Conservation (phyloP, 2,797 vertebrate species). For the Scomberomorus guttatus region DNA sequence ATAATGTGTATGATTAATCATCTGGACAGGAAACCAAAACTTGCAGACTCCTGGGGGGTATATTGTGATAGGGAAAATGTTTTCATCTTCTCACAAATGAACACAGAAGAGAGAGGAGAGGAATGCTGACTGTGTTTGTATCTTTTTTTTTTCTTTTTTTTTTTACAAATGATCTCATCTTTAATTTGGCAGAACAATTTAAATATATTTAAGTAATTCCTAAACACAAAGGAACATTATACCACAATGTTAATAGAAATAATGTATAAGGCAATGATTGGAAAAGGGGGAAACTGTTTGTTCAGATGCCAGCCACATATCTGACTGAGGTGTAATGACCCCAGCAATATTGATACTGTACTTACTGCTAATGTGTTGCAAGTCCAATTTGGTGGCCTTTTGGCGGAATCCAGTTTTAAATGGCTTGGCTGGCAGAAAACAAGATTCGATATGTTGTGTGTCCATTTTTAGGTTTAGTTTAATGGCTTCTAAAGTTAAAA, state of each 20-base stretch:
- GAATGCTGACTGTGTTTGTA: slow-evolving; percentile 1
- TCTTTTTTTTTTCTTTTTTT: slow-evolving; percentile 3
- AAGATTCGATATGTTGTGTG: slow-evolving; percentile 13
- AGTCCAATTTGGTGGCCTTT: slow-evolving; percentile 24
- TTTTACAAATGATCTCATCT: not conserved
- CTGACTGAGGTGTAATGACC: slow-evolving; percentile 16
- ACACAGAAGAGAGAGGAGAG: slow-evolving; percentile 10
- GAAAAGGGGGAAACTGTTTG: not conserved
- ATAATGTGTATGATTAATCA: slow-evolving; percentile 83
- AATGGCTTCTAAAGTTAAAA: slow-evolving; percentile 29
- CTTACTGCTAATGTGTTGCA: slow-evolving; percentile 44
- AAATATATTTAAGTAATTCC: not conserved
- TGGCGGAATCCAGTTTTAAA: slow-evolving; percentile 28
- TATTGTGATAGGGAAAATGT: slow-evolving; percentile 46
- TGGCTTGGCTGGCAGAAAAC: slow-evolving; percentile 26
- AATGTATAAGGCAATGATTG: slow-evolving; percentile 10
- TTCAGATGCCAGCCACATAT: not conserved
- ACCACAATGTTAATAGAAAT: not conserved
- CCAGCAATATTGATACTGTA: slow-evolving; percentile 46
- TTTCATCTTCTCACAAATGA: slow-evolving; percentile 54
- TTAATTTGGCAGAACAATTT: not conserved
- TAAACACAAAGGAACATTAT: slow-evolving; percentile 7
- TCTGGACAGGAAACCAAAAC: slow-evolving; percentile 77
- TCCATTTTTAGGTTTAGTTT: slow-evolving; percentile 23
- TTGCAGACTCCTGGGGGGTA: slow-evolving; percentile 61